Evolutionary conservation across 2,888 invertebrate genomes (phyloP).

Genomic region (Abrostola triplasia): DNA sequence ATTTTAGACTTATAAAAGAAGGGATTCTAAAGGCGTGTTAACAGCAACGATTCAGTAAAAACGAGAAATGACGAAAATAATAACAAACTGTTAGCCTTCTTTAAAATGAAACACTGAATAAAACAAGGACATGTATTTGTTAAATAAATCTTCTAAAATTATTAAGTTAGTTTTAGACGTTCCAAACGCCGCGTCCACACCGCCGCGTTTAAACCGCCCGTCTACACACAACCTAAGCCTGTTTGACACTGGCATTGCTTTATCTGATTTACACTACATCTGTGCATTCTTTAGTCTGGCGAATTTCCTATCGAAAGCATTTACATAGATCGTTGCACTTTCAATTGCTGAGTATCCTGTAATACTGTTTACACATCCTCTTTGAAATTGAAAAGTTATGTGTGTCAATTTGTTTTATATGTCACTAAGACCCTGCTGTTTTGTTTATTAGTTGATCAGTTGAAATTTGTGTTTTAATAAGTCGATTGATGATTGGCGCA

Average conservation of each 20-base stretch:
- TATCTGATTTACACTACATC: slow-evolving; percentile 75
- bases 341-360: slow-evolving; percentile 35
- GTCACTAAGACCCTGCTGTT: slow-evolving; percentile 1
- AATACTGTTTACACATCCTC: slow-evolving; percentile 26
- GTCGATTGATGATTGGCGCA: no score
- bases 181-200: slow-evolving; percentile 16
- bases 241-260: slow-evolving; percentile 53
- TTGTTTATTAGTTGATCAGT: slow-evolving; percentile 1
- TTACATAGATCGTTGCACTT: slow-evolving; percentile 57
- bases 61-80: no score
- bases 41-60: no score
- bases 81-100: no score
- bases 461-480: not conserved
- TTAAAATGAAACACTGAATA: no score
- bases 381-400: slow-evolving; percentile 15
- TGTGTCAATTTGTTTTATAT: slow-evolving; percentile 33
- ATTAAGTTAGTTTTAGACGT: slow-evolving; percentile 9
- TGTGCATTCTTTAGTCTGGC: slow-evolving; percentile 71
- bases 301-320: slow-evolving; percentile 69
- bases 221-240: slow-evolving; percentile 16
- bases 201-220: slow-evolving; percentile 23
- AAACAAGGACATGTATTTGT: no score
- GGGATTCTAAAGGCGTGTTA: no score
- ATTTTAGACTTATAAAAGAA: not conserved
- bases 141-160: not conserved